Evolutionary conservation across 2,113 vertebrate genomes (phyloP).

Genomic region (Cyanoliseus patagonus): DNA sequence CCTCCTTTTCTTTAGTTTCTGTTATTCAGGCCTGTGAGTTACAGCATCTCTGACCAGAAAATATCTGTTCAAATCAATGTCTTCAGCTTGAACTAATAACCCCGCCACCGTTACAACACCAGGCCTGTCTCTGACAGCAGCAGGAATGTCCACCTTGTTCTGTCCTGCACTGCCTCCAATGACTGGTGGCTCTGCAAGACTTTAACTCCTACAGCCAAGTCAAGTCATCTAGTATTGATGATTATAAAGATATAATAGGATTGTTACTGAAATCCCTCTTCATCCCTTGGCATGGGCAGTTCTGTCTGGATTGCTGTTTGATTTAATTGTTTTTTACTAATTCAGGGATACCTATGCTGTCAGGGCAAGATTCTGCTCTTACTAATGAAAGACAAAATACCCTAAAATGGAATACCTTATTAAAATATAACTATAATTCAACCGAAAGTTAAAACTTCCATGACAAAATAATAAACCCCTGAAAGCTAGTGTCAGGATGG

Average conservation of each 20-base stretch:
- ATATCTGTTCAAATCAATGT: neutral
- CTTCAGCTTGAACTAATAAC: neutral
- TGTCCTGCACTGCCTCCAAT: fast-evolving
- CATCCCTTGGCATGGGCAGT: neutral
- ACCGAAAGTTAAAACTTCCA: neutral
- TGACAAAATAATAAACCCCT: neutral
- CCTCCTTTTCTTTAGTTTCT: neutral
- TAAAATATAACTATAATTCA: neutral
- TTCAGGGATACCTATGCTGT: neutral
- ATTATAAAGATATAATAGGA: neutral
- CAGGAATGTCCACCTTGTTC: neutral
- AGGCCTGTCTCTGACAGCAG: neutral
- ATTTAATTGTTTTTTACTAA: neutral
- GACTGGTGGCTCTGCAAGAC: neutral
- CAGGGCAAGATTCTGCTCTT: neutral
- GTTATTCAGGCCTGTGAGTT: neutral
- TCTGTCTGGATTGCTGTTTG: neutral
- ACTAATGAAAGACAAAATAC: neutral
- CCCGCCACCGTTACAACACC: neutral
- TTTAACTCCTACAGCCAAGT: neutral
- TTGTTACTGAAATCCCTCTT: neutral
- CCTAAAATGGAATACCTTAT: neutral
- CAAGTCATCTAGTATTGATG: neutral
- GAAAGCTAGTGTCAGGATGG: neutral
- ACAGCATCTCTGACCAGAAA: neutral